These are phyloP conservation scores for Centruroides vittatus DNA, from an alignment of 1,140 invertebrate genomes.

Conservation along the genomic window DNA sequence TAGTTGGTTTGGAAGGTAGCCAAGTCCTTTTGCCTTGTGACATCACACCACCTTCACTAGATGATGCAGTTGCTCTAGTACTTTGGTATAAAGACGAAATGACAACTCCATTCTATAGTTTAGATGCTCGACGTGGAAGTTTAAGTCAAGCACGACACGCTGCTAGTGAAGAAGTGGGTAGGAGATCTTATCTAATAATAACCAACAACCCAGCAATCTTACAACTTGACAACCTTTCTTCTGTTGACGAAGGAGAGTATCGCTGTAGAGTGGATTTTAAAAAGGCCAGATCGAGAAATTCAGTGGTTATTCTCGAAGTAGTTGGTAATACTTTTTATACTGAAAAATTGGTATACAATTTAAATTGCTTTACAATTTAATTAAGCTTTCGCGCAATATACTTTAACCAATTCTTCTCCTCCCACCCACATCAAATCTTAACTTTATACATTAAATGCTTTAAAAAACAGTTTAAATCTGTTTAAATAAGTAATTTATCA, in stretches of 20 bases:
- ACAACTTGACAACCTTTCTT: constrained; percentile 13
- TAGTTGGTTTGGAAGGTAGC: constrained; percentile 35
- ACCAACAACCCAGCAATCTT: constrained; percentile 15
- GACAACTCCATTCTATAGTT: constrained; percentile 53
- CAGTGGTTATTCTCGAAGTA: constrained; percentile 73
- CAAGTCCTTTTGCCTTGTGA: constrained; percentile 64
- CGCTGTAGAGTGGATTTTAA: constrained; percentile 78
- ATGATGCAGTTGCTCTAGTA: constrained; percentile 61
- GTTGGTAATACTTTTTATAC: constrained; percentile 54
- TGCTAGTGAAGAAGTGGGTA: constrained; percentile 16
- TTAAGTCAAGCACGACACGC: constrained; percentile 20
- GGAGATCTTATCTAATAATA: constrained; percentile 18
- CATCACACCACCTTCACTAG: constrained; percentile 50
- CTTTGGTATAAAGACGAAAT: constrained; percentile 75
- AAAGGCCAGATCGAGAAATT: constrained; percentile 75
- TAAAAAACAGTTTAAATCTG: no score
- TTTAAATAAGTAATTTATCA: no score
- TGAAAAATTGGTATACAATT: no score
- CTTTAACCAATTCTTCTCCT: no score
- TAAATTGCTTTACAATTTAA: no score
- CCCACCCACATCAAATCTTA: no score
- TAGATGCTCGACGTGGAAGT: constrained; percentile 20
- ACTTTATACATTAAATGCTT: no score
- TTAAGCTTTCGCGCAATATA: no score
- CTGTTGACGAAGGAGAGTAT: constrained; percentile 59